Evolutionary conservation across 2,113 vertebrate species (phyloP).

Genomic region (Bungarus multicinctus): DNA sequence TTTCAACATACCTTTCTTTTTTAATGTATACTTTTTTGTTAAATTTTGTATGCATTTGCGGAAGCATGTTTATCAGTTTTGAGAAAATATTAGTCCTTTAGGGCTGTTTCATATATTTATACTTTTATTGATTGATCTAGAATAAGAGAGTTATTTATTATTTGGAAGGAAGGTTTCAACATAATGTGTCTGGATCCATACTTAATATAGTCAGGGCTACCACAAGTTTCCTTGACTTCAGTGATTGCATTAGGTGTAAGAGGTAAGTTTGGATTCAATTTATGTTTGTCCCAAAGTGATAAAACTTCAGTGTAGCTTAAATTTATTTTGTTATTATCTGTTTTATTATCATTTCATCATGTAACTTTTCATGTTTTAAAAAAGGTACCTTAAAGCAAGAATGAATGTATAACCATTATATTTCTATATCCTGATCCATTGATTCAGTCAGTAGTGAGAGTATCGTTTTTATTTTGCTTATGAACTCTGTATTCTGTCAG

Average conservation of each 20-base stretch:
- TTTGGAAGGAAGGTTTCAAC: not conserved
- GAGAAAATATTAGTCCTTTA: not conserved
- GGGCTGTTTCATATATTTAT: not conserved
- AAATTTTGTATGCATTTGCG: not conserved
- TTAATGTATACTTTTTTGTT: not conserved
- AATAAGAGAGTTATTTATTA: not conserved
- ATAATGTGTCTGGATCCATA: not conserved
- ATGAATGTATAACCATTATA: not conserved
- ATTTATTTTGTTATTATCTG: not conserved
- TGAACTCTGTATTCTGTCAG: conserved; percentile 54
- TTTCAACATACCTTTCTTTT: not conserved
- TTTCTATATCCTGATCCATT: conserved; percentile 48
- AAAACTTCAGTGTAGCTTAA: not conserved
- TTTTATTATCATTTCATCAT: not conserved
- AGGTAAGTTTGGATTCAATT: not conserved
- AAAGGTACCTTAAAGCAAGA: not conserved
- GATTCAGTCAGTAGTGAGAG: conserved; percentile 27
- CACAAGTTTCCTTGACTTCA: not conserved
- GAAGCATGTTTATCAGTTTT: not conserved
- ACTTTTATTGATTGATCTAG: not conserved
- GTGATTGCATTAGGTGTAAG: not conserved
- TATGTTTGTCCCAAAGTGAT: not conserved
- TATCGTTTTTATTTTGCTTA: conserved; percentile 34
- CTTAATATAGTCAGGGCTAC: not conserved
- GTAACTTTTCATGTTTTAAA: conserved; percentile 3